These are phyloP conservation scores for Clunio marinus DNA, from an alignment of 2,888 invertebrate species.

Conservation along the genomic window DNA sequence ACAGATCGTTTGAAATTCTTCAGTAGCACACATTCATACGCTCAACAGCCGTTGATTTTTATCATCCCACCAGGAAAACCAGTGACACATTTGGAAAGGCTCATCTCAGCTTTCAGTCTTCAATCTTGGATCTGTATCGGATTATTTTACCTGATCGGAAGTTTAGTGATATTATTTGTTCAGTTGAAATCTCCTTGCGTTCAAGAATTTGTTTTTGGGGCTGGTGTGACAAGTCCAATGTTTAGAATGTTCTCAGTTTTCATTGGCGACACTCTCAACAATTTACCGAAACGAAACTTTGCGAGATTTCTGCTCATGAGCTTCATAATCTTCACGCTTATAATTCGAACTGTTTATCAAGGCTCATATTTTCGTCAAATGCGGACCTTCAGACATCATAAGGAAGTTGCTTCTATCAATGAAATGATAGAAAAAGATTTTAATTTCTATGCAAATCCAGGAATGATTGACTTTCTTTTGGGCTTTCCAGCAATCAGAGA, in stretches of 20 bases:
- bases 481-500: neutral
- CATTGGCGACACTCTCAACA: neutral
- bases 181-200: neutral
- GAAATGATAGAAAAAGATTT: slow-evolving; percentile 6
- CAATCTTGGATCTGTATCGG: neutral
- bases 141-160: neutral
- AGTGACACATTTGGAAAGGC: neutral
- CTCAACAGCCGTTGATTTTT: neutral
- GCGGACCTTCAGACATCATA: neutral
- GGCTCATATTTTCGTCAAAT: neutral
- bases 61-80: neutral
- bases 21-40: neutral
- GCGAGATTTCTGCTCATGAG: neutral
- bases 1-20: neutral
- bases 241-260: neutral
- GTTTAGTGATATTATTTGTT: neutral
- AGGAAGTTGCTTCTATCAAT: neutral
- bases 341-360: slow-evolving; percentile 15
- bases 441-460: neutral
- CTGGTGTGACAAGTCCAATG: neutral
- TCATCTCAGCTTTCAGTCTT: neutral
- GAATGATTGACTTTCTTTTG: neutral
- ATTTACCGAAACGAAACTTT: neutral
- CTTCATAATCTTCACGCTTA: neutral
- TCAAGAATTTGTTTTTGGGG: neutral